Evolutionary conservation across 2,888 invertebrate species (phyloP), one percentile per base, ranked within the genome.

Genomic region (Gymnosoma rotundatum): DNA sequence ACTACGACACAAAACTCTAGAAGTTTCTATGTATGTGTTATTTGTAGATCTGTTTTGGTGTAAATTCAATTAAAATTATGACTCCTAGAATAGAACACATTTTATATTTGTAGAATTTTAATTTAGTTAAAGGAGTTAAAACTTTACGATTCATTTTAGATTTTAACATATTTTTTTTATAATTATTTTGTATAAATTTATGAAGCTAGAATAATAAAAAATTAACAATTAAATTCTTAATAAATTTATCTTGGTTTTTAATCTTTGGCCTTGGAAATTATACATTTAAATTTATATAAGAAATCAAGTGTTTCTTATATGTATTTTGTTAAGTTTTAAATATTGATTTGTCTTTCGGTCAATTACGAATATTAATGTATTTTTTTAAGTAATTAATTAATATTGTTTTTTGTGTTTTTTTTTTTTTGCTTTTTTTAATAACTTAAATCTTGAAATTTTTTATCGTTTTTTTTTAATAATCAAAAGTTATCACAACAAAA

Each of bases 401-500:
- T 63, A 32, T 32, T 63, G 20, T 32, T 67, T 69, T 56, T 72
- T 18, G 69, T 38, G 7, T 42, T n/a, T 54, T 74, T 60, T 61
- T 25, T 70, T 70, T 7, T 32, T 5, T 32, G 6, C 6, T 63
- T 78, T 56, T 69, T 20, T 42, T 36, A 56, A 45, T 70, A 69
- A 78, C 52, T 83, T 81, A 72, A 64, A 52, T 52, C 42, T 66
- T 61, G 64, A 67, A 45, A 45, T 69, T 70, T 74, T 20, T 76
- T 80, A 73, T 42, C 36, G 58, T 60, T 78, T 84, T 32, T 32
- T 45, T 63, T 76, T 69, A 83, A 79, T 79, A 79, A 79, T 80
- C 32, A 76, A 78, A 81, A 81, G 74, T 52, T 78, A 84, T 84
- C 84, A 84, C 84, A 81, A 82, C 78, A 84, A 81, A 84, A 78